These are phyloP conservation scores for Platysteira castanea DNA, from an alignment of 2,113 vertebrate species.

Conservation along the genomic window DNA sequence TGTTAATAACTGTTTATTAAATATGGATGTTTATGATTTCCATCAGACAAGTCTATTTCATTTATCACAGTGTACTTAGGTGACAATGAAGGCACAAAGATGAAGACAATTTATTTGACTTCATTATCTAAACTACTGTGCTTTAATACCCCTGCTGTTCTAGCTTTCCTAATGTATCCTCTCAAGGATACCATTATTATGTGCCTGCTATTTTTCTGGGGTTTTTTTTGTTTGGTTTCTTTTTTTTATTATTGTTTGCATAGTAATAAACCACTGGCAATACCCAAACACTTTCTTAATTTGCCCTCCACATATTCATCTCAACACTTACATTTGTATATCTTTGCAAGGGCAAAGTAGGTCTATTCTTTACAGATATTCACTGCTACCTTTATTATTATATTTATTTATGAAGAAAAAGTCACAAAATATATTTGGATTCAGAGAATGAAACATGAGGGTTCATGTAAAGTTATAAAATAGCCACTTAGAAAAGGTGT, in stretches of 20 bases:
- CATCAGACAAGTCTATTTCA: constrained; percentile 19
- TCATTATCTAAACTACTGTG: constrained; percentile 34
- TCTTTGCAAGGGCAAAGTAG: background rate
- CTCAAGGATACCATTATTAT: background rate
- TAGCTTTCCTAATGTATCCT: background rate
- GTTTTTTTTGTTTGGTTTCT: background rate
- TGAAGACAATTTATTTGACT: constrained; percentile 36
- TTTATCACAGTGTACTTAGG: constrained; percentile 13
- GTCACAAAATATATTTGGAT: background rate
- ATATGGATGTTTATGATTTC: background rate
- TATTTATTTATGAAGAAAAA: background rate
- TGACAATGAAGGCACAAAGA: background rate
- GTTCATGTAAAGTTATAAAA: background rate
- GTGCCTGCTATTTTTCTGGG: background rate
- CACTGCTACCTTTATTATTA: background rate
- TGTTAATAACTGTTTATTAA: constrained; percentile 49
- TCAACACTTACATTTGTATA: background rate
- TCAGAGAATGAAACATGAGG: background rate
- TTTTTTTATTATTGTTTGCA: background rate
- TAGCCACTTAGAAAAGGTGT: background rate
- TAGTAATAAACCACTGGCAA: background rate
- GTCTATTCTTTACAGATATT: background rate
- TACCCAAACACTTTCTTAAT: background rate
- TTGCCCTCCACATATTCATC: background rate
- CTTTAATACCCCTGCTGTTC: constrained; percentile 3